Evolutionary conservation across 2,888 invertebrate genomes (phyloP), one percentile per base, ranked within the genome.

Genomic region (Aleiodes leptofemur): DNA sequence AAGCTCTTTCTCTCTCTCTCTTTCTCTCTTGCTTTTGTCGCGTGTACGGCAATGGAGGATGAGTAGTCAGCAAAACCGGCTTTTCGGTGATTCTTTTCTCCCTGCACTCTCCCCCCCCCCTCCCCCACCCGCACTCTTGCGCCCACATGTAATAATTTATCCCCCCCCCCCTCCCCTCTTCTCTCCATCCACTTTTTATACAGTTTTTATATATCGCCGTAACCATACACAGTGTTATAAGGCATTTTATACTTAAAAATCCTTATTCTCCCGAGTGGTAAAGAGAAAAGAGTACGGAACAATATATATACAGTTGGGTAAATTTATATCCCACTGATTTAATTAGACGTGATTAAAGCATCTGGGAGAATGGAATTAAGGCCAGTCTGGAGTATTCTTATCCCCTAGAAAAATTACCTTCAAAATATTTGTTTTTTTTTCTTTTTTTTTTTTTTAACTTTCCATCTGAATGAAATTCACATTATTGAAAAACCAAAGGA

Each of bases 21-120:
- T 43, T 9, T 43, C 11, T 76, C 76, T 78, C 43, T 14, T 64
- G 66, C 73, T 74, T 72, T 71, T 71, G 66, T 64, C 71, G 73
- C 53, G 53, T 43, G 11, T 31, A 59, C 64, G 72, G 43, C 59
- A 56, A 48, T 11, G 68, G 74, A 73, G 53, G 64, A 72, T 74
- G 77, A 77, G 79, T 82, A 86, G 83, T 84, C 84, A 83, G 84
- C 83, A 83, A 84, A 84, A 86, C 83, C 69, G 76, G 72, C 84
- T 84, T 85, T 85, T 84, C 80, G 83, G 82, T 80, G 82, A 85
- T 85, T 85, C 85, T 82, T 82, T 83, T 48, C 23, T 64, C 16
- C 55, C 61, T 43, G 38, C 16, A 43, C n/a, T 16, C 61, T 61
- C 16, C 14, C 14, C n/a, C 43, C 48, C 64, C n/a, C n/a, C n/a